Evolutionary conservation across 2,113 vertebrate species (phyloP), one percentile per base, ranked within the genome.

Genomic region (Xyrauchen texanus): DNA sequence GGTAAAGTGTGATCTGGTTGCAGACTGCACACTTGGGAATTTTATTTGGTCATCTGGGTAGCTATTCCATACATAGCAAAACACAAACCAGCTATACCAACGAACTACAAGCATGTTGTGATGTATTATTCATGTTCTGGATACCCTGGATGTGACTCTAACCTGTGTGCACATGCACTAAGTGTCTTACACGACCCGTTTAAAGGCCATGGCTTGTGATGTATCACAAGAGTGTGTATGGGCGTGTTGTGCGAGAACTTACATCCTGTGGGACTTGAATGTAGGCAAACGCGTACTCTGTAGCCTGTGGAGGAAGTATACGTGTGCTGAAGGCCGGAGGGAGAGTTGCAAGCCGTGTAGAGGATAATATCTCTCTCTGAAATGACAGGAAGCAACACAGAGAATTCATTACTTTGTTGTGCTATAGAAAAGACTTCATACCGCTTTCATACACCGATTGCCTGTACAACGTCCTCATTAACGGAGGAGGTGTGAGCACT

Each of bases 231-330:
- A 63, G 16, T 7, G 62, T 63, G 13, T 16, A 45, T 53, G 21
- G 53, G 65, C 51, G 12, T 68, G n/a, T 45, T 79, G 71, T 63
- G 42, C 8, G n/a, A 64, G 8, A 21, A 95, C 96, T 96, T 88
- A 98, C 96, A 63, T 97, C 96, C 77, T 94, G 94, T 47, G 96
- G 95, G 88, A 96, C 93, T 88, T 94, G 96, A 89, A 97, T 96
- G 91, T 92, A 97, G 87, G 95, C 96, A 9, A 97, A 96, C 85
- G 92, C 73, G 55, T 97, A 95, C 88, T 98, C 96, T 0, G 94
- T 94, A 89, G 96, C 96, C 88, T 98, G 96, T 34, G 94, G 92
- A 4, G 95, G 93, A 77, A 98, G 90, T 55, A 89, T 88, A 6
- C 95, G 90, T n/a, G 90, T 94, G 90, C 95, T 93, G 92, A 96